Base-by-base conservation (phyloP, 2,888 invertebrate species). In the Augochlorella aurata region DNA sequence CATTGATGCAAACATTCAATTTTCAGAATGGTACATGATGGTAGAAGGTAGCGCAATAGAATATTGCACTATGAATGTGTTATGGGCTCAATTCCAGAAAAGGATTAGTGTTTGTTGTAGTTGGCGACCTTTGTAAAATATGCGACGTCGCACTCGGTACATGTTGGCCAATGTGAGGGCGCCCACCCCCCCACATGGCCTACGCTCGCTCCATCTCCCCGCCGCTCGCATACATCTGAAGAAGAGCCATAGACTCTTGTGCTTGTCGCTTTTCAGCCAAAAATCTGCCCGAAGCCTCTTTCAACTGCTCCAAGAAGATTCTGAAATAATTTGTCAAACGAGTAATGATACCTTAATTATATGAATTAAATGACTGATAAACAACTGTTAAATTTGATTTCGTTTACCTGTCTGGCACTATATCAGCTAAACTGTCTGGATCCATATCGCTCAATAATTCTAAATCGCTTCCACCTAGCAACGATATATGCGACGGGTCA, bases 381-480 rank as follows among this genome's bases (percentile, higher is more conserved):
- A 29, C 1, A 18, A 61, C 12, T 68, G 47, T 68, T 1, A 52
- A 45, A 45, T 29, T 50, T 45, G n/a, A 65, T 65, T 87, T 96
- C 96, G 85, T 8, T 24, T 93, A 95, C 92, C 95, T 96, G 89
- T 96, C 96, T 71, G 96, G 95, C 49, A 97, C 96, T 90, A 98
- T 97, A 92, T 98, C 97, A 79, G 97, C 96, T 90, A 98, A 95
- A 85, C 97, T 97, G 87, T 98, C 97, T 10, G 97, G 97, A 94
- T 98, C 97, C 97, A 98, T 98, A 92, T 98, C 97, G 81, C 97
- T 97, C 65, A 98, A 94, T 38, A 97, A 95, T 92, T 98, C 98
- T 92, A 98, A 94, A 92, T 98, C 98, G 84, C 97, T 96, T 82
- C 97, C 97, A 82, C 97, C 97, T 83, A 98, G 95, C 77, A 97